Base-by-base conservation (phyloP, 2,113 vertebrate genomes). In the Ammodytes dubius region DNA sequence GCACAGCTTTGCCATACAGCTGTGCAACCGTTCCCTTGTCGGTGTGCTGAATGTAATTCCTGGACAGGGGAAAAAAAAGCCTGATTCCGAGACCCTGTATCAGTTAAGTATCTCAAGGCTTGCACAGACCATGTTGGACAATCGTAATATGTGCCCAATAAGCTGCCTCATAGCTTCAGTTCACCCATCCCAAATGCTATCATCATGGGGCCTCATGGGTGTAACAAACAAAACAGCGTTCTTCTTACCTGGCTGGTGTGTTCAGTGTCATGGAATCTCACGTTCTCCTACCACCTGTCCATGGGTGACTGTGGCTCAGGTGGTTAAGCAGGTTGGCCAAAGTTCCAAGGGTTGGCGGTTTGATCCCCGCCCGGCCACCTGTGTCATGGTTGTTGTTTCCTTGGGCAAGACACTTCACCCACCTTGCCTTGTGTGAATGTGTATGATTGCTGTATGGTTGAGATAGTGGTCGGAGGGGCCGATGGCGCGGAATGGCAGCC, bases 241-340 rank as follows among this genome's bases (percentile, higher is more conserved):
- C 64, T 53, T 50, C 40, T 77, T 81, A 79, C 80, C 75, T 56
- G 69, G 64, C 37, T 10, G 11, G 70, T 82, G 64, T 58, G 70
- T 47, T 71, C 53, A 49, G 60, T 89, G 84, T 91, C 87, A 86
- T 83, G 66, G 70, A 88, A 79, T 81, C 72, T 77, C 70, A 57
- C 59, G 65, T 87, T 72, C 79, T 58, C 78, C 71, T 53, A 60
- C 13, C 56, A 69, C 64, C 71, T 58, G 61, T 81, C 79, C 79
- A 77, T 12, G 3, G 85, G 50, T 60, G 80, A 68, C 27, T 27
- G 27, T 27, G 27, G 27, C 27, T 27, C 27, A 27, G 27, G 27
- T 27, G 27, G 27, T 27, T 27, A 27, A 27, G 27, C 1, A 2
- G 27, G 27, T 27, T 27, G 27, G 27, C 27, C 27, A 27, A 2